Conservation (phyloP, 1,140 invertebrate genomes). For the Mamestra configurata region DNA sequence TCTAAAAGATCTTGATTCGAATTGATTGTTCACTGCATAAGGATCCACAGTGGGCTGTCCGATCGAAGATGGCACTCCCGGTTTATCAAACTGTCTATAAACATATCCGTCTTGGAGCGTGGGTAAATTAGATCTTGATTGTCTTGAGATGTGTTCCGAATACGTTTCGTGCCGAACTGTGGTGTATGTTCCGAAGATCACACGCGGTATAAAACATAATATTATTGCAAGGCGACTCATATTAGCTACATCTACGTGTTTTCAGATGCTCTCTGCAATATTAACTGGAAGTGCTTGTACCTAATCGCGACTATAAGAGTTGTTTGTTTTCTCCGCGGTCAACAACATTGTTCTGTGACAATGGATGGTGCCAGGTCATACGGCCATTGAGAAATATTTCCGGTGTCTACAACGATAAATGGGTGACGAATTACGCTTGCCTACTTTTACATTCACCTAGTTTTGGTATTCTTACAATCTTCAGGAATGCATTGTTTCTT, state of each 20-base stretch:
- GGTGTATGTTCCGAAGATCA: slow-evolving; percentile 61
- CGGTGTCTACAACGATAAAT: slow-evolving; percentile 56
- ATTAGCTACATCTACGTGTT: slow-evolving; percentile 57
- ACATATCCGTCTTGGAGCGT: slow-evolving; percentile 58
- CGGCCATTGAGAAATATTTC: slow-evolving; percentile 74
- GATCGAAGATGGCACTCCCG: slow-evolving; percentile 38
- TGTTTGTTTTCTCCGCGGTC: slow-evolving; percentile 69
- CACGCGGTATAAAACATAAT: slow-evolving; percentile 60
- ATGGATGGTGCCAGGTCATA: slow-evolving; percentile 61
- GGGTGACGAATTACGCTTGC: slow-evolving; percentile 40
- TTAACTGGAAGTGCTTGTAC: slow-evolving; percentile 69
- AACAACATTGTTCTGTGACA: slow-evolving; percentile 76
- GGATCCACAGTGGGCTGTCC: not conserved
- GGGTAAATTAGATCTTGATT: slow-evolving; percentile 64
- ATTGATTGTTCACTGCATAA: not conserved
- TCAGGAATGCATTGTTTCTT: not conserved
- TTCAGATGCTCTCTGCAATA: slow-evolving; percentile 47
- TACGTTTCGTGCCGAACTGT: slow-evolving; percentile 48
- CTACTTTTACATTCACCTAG: slow-evolving; percentile 43
- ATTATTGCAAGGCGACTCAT: slow-evolving; percentile 67
- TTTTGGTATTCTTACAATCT: slow-evolving; percentile 2
- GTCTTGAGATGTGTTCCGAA: slow-evolving; percentile 54
- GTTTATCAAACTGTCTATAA: slow-evolving; percentile 61
- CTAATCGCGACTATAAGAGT: slow-evolving; percentile 75
- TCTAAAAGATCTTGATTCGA: not conserved